Base-by-base conservation (phyloP, 2,888 invertebrate species). In the Mellilla xanthometata region DNA sequence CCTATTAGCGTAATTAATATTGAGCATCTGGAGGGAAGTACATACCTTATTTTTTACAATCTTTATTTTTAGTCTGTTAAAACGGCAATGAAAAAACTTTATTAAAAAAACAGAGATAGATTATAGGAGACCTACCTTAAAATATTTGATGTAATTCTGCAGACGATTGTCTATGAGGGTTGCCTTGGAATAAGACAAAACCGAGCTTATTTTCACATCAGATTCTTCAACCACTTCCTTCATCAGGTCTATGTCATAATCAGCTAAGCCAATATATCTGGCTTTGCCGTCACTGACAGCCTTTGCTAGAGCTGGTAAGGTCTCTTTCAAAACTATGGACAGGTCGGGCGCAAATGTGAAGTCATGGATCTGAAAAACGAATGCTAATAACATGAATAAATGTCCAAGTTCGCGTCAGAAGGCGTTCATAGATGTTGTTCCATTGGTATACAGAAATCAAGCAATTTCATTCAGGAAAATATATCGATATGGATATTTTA, bases 231-330 rank as follows among this genome's bases (percentile, higher is more conserved):
- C 81, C 29, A 95, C 92, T 58, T 95, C 94, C 76, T 94, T 93
- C 65, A 98, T 87, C 12, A 93, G 86, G 0, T 93, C 92, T 5
- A 98, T 81, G 10, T 96, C 95, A 79, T 98, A 98, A 10, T 95
- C 95, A 0, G 97, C 97, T 6, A 98, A 80, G 0, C 98, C 98
- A 54, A 98, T 96, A 71, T 91, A 94, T 50, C 91, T 92, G 0
- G 94, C 95, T 70, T 93, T 94, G 2, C 94, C 94, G 29, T 93
- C 91, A 15, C 92, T 90, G 1, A 95, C 94, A 5, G 95, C 91
- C 61, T 92, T 92, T 58, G 95, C 93, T 7, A 98, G 76, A 0
- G 94, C 92, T 2, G 98, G 98, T 26, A 99, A 76, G 0, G 97
- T 97, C 81, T 98, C 97, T 38, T 95, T 94, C 0, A 97, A 60